Percentiles rank a stretch among this genome's conserved stretches.
Evolutionary conservation across 2,113 vertebrate genomes (phyloP).

Genomic region (Ageneiosus marmoratus): DNA sequence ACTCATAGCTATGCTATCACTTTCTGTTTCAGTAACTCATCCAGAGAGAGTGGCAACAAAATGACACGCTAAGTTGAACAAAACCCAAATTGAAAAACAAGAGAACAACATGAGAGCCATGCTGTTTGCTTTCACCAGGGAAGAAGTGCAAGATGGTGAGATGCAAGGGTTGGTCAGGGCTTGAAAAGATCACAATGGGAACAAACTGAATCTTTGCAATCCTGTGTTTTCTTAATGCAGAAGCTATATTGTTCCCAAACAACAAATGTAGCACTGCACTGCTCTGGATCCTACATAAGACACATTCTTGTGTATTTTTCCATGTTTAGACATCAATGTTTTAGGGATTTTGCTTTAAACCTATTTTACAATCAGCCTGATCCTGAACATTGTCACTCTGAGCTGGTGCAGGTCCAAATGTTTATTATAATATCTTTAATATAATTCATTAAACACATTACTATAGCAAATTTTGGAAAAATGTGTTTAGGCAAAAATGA

Average conservation of each 20-base stretch:
- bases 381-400: too few species aligned
- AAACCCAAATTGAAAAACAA: too few species aligned
- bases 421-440: background rate
- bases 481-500: too few species aligned
- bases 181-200: background rate
- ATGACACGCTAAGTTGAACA: background rate
- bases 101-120: background rate
- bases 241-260: background rate
- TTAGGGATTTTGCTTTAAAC: too few species aligned
- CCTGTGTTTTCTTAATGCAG: background rate
- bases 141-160: background rate
- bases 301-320: too few species aligned
- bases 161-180: background rate
- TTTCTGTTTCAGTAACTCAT: background rate
- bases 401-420: too few species aligned
- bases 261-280: background rate
- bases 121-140: background rate
- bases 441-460: too few species aligned
- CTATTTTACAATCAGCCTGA: too few species aligned
- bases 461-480: too few species aligned
- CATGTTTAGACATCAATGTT: too few species aligned
- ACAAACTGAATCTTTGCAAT: background rate
- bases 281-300: too few species aligned
- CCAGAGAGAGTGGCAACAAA: background rate
- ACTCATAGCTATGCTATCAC: background rate